Evolutionary conservation across 2,113 vertebrate genomes (phyloP).

Genomic region (Sceloporus tristichus): DNA sequence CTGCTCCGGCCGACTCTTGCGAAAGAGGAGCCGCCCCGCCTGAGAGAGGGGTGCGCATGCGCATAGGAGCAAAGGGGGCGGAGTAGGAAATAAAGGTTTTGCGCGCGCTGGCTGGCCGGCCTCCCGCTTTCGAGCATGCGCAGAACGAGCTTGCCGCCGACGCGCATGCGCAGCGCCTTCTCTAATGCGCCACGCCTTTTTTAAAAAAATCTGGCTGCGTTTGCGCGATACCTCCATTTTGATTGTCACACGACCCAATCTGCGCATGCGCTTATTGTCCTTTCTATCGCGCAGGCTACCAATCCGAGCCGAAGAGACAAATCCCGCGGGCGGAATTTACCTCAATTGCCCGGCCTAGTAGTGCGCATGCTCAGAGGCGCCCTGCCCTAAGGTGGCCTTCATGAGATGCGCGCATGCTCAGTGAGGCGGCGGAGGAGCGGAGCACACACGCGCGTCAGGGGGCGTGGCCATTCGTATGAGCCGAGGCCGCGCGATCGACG

Average conservation of each 20-base stretch:
- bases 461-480: not conserved
- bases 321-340: not conserved
- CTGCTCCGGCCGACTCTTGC: not conserved
- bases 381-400: not conserved
- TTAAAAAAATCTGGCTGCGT: not conserved
- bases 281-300: constrained; percentile 1
- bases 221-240: too few relatives aligned
- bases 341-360: not conserved
- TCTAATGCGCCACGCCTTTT: too few relatives aligned
- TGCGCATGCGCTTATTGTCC: not conserved
- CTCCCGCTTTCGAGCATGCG: not conserved
- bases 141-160: not conserved
- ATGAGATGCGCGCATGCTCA: not conserved
- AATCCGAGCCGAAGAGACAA: not conserved
- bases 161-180: not conserved
- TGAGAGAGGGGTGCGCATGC: too few relatives aligned
- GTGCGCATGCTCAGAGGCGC: not conserved
- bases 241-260: not conserved
- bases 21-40: constrained; percentile 8
- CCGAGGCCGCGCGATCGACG: not conserved
- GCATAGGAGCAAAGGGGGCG: not conserved
- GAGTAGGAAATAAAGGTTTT: too few relatives aligned
- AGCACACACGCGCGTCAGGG: not conserved
- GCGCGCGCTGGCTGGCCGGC: not conserved
- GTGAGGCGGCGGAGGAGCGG: too few relatives aligned